phyloP scores from a whole-genome alignment of 2,797 vertebrate species.

The Microctenopoma steveboyesi region DNA sequence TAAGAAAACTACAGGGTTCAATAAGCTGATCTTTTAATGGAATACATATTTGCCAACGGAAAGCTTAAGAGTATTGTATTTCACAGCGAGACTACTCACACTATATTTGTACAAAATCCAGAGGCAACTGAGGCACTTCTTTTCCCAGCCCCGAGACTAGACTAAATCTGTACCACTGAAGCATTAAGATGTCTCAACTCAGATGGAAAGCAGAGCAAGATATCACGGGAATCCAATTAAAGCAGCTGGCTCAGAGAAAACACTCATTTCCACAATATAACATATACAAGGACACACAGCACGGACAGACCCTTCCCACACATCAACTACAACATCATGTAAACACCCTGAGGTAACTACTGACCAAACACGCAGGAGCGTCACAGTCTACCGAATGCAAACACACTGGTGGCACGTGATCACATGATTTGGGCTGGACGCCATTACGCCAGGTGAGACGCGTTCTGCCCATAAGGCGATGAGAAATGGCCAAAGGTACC shows the following conservation, averaged over 20 bases:
- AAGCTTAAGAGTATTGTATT: constrained; percentile 25
- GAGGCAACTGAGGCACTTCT: constrained; percentile 34
- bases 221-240: constrained; percentile 32
- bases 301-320: constrained; percentile 40
- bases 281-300: constrained; percentile 27
- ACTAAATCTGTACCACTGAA: constrained; percentile 39
- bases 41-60: constrained; percentile 10
- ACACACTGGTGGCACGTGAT: constrained; percentile 57
- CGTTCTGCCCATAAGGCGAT: constrained; percentile 40
- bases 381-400: constrained; percentile 62
- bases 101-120: constrained; percentile 50
- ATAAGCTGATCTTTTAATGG: constrained; percentile 9
- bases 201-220: constrained; percentile 42
- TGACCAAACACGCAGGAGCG: constrained; percentile 41
- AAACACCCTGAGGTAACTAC: constrained; percentile 41
- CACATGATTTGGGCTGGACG: constrained; percentile 52
- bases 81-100: constrained; percentile 24
- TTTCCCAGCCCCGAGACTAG: constrained; percentile 44
- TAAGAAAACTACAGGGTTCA: neutral
- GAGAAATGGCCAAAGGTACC: constrained; percentile 56
- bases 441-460: constrained; percentile 53
- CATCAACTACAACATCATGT: constrained; percentile 34
- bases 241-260: constrained; percentile 44
- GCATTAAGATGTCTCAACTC: constrained; percentile 42
- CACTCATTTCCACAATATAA: constrained; percentile 35